A percentile compares a stretch with the other conserved stretches of the same genome.
phyloP scores from a whole-genome alignment of 1,140 invertebrate genomes.

The Listronotus bonariensis region DNA sequence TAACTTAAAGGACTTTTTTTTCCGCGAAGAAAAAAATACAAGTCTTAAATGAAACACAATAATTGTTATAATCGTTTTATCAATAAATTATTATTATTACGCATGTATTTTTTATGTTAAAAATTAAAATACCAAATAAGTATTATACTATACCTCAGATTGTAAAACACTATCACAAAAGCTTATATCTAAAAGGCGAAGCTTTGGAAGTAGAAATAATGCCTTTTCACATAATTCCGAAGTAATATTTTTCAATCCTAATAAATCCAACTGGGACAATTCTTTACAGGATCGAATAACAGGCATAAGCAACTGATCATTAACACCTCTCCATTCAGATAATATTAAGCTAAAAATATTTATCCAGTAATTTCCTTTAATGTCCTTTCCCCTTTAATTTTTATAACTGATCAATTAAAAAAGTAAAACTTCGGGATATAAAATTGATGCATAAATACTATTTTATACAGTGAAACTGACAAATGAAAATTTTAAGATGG shows the following conservation, averaged over 20 bases:
- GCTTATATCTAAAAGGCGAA: constrained; percentile 81
- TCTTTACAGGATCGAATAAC: constrained; percentile 59
- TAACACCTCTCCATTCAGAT: constrained; percentile 66
- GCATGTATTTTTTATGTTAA: constrained; percentile 17
- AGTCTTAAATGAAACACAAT: no score
- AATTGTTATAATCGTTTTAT: no score
- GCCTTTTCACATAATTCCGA: constrained; percentile 69
- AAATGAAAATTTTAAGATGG: no score
- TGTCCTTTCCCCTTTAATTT: no score
- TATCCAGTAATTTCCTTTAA: no score
- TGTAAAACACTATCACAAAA: constrained; percentile 81
- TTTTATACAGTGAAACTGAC: no score
- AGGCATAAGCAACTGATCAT: constrained; percentile 74
- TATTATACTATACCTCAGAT: constrained; percentile 60
- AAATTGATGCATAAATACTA: no score
- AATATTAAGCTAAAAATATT: constrained; percentile 47
- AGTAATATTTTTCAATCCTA: constrained; percentile 77
- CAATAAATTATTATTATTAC: background rate
- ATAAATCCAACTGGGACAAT: constrained; percentile 73
- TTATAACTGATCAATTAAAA: no score
- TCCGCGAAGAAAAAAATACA: no score
- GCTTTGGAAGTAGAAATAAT: constrained; percentile 60
- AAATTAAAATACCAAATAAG: constrained; percentile 7
- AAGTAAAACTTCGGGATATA: no score
- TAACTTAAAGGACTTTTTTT: no score